Evolutionary conservation across 2,113 vertebrate genomes (phyloP), one percentile per base, ranked within the genome.

Genomic region (Ctenodactylus gundi): DNA sequence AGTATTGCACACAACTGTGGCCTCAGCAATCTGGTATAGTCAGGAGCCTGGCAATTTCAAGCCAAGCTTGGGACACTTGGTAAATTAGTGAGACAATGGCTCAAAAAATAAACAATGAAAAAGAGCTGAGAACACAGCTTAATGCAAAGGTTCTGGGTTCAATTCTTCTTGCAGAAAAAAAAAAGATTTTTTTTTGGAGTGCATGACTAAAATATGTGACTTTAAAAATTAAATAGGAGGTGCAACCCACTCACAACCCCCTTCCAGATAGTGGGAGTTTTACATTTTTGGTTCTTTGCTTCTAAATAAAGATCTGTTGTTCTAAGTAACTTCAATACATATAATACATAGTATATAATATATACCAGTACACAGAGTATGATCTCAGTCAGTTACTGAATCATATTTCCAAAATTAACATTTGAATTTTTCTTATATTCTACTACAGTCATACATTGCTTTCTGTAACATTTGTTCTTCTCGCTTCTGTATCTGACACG

Each of bases 341-440:
- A n/a, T 34, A 81, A 44, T 87, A 17, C 15, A 31, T 51, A 70
- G 13, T 14, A 90, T 77, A 60, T 78, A 68, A 62, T 78, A 91
- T 39, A 20, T 67, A 81, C 65, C 17, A 92, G 10, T 29, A 53
- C 60, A 82, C 36, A 60, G 36, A 60, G 17, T 41, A 10, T 72
- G 36, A 85, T 18, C 34, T 83, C 73, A 57, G 36, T 85, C 44
- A 92, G 68, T 73, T 68, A 57, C 34, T 62, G 44, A 85, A 39
- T 39, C 49, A 78, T 80, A 34, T 62, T 83, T 91, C 87, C 80
- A 94, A 72, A 72, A 76, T 46, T 84, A 84, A 44, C 78, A 58
- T 55, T 81, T 75, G 51, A 65, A 44, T 1, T 7, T 93, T 80
- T 83, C 51, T 20, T 65, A 0, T 84, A 85, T 46, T 68, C 39